Percentiles rank a stretch among this genome's conserved stretches.
Conservation (phyloP, 92 coral and sea anemone species). For the Metridium senile region DNA sequence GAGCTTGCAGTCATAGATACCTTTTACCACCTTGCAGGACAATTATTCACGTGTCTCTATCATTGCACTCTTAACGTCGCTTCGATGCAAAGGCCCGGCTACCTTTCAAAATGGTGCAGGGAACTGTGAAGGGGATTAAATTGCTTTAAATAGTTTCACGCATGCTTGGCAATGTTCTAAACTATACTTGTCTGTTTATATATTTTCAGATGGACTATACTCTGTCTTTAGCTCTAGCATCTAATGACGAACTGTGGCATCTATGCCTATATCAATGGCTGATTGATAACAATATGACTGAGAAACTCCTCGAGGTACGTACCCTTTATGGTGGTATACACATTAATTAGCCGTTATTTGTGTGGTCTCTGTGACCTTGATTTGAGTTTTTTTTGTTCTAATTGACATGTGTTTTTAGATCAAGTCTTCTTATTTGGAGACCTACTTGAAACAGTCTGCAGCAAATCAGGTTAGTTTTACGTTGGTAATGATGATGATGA, state of each 20-base stretch:
- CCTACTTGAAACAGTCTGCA: conserved; percentile 67
- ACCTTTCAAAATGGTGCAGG: no score
- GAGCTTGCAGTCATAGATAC: no score
- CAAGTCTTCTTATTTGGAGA: conserved; percentile 69
- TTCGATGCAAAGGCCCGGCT: no score
- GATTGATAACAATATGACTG: conserved; percentile 87
- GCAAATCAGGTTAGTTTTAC: conserved; percentile 39
- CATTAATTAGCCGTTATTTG: no score
- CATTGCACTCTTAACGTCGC: no score
- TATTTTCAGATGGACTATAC: conserved; percentile 79
- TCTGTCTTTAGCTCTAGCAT: conserved; percentile 72
- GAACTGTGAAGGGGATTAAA: no score
- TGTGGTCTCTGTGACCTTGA: background rate
- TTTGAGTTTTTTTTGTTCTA: background rate
- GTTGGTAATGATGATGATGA: background rate
- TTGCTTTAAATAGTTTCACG: no score
- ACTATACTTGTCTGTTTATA: no score
- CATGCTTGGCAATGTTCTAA: no score
- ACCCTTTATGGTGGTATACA: background rate
- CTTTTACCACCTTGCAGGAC: no score
- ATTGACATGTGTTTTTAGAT: conserved; percentile 27
- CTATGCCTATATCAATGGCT: conserved; percentile 89
- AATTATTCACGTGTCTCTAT: no score
- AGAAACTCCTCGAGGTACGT: conserved; percentile 83
- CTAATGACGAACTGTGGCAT: conserved; percentile 91